Percentiles rank a stretch among this genome's conserved stretches.
Evolutionary conservation across 2,113 vertebrate species (phyloP).

Genomic region (Malurus elegans): DNA sequence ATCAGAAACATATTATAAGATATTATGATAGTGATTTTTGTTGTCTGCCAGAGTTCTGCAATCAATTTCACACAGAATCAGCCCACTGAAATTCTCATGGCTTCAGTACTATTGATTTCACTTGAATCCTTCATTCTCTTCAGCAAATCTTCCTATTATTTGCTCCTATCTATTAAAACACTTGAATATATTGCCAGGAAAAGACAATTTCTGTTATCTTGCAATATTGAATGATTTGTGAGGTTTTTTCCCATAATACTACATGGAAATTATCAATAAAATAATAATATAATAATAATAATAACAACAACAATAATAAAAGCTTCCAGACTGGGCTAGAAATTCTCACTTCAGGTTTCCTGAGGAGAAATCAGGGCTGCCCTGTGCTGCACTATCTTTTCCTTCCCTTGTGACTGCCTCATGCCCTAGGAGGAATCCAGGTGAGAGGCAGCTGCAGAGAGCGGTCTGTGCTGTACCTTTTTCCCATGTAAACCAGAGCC

Average conservation of each 20-base stretch:
- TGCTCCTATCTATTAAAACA: background rate
- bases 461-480: rapidly evolving
- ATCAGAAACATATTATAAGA: background rate
- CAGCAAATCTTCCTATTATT: background rate
- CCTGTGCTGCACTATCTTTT: background rate
- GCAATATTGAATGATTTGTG: background rate
- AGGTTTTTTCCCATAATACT: background rate
- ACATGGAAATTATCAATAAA: background rate
- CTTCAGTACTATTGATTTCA: background rate
- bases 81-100: background rate
- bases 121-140: background rate
- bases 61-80: background rate
- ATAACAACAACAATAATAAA: background rate
- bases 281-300: background rate
- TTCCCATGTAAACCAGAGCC: rapidly evolving
- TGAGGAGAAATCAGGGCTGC: background rate
- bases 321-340: background rate
- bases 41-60: background rate
- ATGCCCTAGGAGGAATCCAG: rapidly evolving
- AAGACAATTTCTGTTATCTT: background rate
- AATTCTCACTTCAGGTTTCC: background rate
- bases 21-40: rapidly evolving
- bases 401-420: rapidly evolving
- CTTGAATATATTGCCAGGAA: background rate
- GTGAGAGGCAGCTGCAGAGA: background rate